Evolutionary conservation across 2,113 vertebrate species (phyloP), one percentile per base, ranked within the genome.

Genomic region (Mugil cephalus): DNA sequence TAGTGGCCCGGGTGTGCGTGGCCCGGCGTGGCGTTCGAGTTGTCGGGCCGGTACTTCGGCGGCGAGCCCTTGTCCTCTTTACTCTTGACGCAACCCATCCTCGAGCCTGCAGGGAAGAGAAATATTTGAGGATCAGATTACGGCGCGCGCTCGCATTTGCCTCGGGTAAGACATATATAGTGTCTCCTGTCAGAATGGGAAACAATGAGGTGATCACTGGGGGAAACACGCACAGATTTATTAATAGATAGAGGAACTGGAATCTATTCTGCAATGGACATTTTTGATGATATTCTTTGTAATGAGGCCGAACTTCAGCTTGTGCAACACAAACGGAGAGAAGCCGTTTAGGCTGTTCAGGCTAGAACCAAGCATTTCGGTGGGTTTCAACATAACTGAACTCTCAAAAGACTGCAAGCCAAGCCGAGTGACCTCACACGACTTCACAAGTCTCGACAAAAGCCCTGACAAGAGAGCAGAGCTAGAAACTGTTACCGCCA

Each of bases 31-130:
- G 84, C 77, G 61, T 94, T 91, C 11, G 93, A 61, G 87, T 92
- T 96, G 69, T 97, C 97, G 21, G 95, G 91, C 83, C 95, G 95
- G 74, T 97, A 98, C 86, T 99, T 98, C 85, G 95, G 93, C 43
- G 94, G 68, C 60, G 96, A 94, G 85, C 93, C 94, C 94, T 98
- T 99, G 93, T 96, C 95, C 91, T 98, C 97, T 93, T 99, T 99
- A 92, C 98, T 99, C 95, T 96, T 97, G 93, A 99, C 96, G 72
- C 98, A 99, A 92, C 98, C 98, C 98, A 99, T 99, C 77, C 88
- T 93, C 72, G 90, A 94, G 95, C 90, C 97, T 97, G 77, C 71
- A 11, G 21, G 18, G 39, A 17, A 58, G 51, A 75, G 2, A 2
- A 42, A 24, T 14, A 34, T 50, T 19, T 38, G 39, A 59, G 8